Evolutionary conservation across 2,888 invertebrate genomes (phyloP).

Genomic region (Cataglyphis livida): DNA sequence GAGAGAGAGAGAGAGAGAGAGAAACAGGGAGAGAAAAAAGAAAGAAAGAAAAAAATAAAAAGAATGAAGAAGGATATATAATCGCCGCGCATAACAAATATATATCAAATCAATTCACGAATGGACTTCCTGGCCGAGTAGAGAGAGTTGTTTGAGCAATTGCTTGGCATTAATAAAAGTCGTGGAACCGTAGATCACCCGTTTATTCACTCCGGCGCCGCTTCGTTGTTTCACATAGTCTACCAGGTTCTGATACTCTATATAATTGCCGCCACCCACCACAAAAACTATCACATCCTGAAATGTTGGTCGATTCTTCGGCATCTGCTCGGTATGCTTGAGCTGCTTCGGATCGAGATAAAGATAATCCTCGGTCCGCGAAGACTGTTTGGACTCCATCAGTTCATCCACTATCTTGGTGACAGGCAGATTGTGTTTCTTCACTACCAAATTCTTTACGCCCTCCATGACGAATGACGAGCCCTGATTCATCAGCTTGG

Average conservation of each 20-base stretch:
- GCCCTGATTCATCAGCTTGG: constrained; percentile 98
- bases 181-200: constrained; percentile 98
- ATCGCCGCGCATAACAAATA: background rate
- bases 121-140: constrained; percentile 91
- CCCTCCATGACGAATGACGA: constrained; percentile 99
- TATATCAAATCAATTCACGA: constrained; percentile 52
- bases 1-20: background rate
- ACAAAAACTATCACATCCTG: constrained; percentile 96
- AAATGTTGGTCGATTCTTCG: constrained; percentile 90
- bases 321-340: constrained; percentile 89
- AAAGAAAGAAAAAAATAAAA: background rate
- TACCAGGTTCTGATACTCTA: constrained; percentile 99
- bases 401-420: constrained; percentile 96
- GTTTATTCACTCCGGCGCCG: constrained; percentile 90
- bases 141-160: constrained; percentile 96
- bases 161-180: constrained; percentile 97
- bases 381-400: constrained; percentile 92
- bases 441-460: constrained; percentile 99
- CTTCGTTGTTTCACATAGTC: constrained; percentile 97
- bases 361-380: constrained; percentile 94
- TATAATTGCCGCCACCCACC: constrained; percentile 98
- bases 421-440: constrained; percentile 98
- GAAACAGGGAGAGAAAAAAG: background rate
- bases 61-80: background rate
- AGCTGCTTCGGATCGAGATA: constrained; percentile 98